A percentile compares a stretch with the other conserved stretches of the same genome.
Evolutionary conservation across 2,797 vertebrate genomes (phyloP).

Genomic region (Dromococcyx pavoninus): DNA sequence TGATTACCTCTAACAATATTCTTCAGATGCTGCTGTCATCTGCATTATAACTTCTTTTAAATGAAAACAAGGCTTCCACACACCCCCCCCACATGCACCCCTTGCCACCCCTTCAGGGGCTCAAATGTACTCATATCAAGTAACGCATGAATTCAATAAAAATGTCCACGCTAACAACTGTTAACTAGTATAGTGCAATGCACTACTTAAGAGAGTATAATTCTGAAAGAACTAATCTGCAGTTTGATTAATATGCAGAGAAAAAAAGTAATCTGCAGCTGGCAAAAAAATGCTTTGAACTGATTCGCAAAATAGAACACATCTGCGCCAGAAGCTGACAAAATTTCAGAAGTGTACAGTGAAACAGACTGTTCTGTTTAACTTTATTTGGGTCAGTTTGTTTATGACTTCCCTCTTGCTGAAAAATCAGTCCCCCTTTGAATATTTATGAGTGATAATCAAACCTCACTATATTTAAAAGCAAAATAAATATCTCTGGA

Average conservation of each 20-base stretch:
- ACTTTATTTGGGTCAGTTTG: not conserved
- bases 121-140: not conserved
- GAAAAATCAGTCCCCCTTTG: not conserved
- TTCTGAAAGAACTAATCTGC: not conserved
- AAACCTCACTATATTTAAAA: not conserved
- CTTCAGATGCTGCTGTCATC: not conserved
- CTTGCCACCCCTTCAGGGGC: not conserved
- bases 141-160: slow-evolving; percentile 11
- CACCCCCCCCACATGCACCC: too few relatives aligned
- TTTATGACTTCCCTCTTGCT: not conserved
- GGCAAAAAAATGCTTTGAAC: slow-evolving; percentile 18
- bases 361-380: not conserved
- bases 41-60: not conserved
- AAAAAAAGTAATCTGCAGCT: not conserved
- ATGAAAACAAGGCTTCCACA: not conserved
- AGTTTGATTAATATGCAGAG: not conserved
- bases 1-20: not conserved
- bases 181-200: not conserved
- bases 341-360: not conserved
- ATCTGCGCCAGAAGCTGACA: not conserved
- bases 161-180: not conserved
- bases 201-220: not conserved
- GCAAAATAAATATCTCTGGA: not conserved
- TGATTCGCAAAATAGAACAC: not conserved
- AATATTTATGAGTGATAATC: not conserved